These are phyloP conservation scores for Lates japonicus DNA, from an alignment of 2,797 vertebrate genomes.

Conservation along the genomic window DNA sequence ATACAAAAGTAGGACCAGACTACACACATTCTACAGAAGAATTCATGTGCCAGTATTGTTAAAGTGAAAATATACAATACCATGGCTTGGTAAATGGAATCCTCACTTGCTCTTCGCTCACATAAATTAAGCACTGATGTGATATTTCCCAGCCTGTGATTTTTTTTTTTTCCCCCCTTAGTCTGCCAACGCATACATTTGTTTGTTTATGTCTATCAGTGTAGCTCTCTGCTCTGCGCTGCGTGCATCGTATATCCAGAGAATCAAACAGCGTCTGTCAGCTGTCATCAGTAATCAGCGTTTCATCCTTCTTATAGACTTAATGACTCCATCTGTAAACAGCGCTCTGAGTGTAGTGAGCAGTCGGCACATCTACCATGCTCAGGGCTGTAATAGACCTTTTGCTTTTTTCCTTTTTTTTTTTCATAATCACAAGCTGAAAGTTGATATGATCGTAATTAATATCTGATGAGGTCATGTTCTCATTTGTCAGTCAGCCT, in stretches of 20 bases:
- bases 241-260: conserved; percentile 3
- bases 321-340: conserved; percentile 44
- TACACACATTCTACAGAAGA: background rate
- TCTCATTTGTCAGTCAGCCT: conserved; percentile 27
- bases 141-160: background rate
- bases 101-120: background rate
- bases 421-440: conserved; percentile 31
- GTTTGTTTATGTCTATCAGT: conserved; percentile 21
- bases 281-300: conserved; percentile 51
- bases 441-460: conserved; percentile 39
- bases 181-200: background rate
- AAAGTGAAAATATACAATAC: background rate
- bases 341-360: conserved; percentile 25
- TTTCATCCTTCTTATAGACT: conserved; percentile 42
- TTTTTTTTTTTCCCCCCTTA: background rate
- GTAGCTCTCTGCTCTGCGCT: conserved; percentile 13
- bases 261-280: conserved; percentile 53
- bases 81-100: background rate
- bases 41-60: background rate
- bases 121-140: background rate
- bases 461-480: conserved; percentile 37
- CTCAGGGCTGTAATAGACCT: conserved; percentile 37
- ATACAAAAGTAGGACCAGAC: background rate
- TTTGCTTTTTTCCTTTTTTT: conserved; percentile 27
- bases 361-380: conserved; percentile 1